Evolutionary conservation across 2,888 invertebrate genomes (phyloP), one percentile per base, ranked within the genome.

Genomic region (Athrips mouffetella): DNA sequence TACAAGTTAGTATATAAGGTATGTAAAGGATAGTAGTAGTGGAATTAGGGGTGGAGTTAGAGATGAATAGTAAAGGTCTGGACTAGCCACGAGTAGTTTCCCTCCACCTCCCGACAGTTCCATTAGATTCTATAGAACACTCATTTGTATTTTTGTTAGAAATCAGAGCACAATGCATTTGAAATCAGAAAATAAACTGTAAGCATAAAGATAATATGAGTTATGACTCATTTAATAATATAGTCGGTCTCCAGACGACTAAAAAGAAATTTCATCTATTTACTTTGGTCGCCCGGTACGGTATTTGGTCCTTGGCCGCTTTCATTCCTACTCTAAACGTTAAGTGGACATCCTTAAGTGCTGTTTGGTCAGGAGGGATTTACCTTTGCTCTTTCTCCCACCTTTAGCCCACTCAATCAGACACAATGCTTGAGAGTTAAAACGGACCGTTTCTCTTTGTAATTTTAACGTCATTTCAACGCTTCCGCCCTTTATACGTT

Each of bases 271-370:
- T 72, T 70, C 72, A 72, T 76, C 69, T 84, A 81, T 83, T 84
- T 83, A 78, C 75, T 73, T 70, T 76, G 63, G 65, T 66, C 67
- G 59, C 66, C 52, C 60, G 45, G 61, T n/a, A n/a, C n/a, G n/a
- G 56, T 64, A 64, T 65, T 62, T 67, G 64, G 60, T 59, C 63
- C 60, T 60, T 59, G 70, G 63, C 53, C 57, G 65, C 73, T 78
- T 79, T 80, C 73, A 69, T 76, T 76, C 72, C 63, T 74, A 62
- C 77, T 71, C 68, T 63, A 66, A 54, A 66, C 70, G 71, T 65
- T 81, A 85, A 87, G 87, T 84, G 85, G 82, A 81, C 86, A 77
- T 72, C 70, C 81, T 83, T 79, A 73, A 85, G 85, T 82, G 80
- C 69, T 85, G 77, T 86, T 87, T 86, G 86, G 83, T 71, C 80